A percentile compares a stretch with the other conserved stretches of the same genome.
phyloP scores from a whole-genome alignment of 2,888 invertebrate species.

The Agrilus mali region DNA sequence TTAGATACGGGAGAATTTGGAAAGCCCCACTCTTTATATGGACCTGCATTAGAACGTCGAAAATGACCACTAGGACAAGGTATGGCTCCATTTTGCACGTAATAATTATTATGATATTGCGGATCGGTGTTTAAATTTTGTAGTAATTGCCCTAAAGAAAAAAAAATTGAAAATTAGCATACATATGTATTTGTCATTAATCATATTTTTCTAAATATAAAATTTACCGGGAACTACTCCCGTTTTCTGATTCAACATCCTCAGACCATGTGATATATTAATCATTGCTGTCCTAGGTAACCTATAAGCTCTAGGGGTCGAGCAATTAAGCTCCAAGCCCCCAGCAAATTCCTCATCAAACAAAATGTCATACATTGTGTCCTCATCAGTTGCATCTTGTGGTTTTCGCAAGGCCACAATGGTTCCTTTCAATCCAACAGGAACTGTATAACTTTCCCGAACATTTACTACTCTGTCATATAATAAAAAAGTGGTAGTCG shows the following conservation, averaged over 20 bases:
- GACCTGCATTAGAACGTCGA: background rate
- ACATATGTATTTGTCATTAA: background rate
- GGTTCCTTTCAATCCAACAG: conserved; percentile 73
- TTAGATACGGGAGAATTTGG: conserved; percentile 2
- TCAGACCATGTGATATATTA: conserved; percentile 45
- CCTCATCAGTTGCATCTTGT: conserved; percentile 24
- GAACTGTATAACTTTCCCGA: conserved; percentile 61
- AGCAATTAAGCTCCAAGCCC: conserved; percentile 42
- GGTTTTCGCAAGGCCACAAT: conserved; percentile 53
- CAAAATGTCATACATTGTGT: conserved; percentile 61
- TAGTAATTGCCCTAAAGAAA: conserved; percentile 2
- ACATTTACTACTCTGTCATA: conserved; percentile 80
- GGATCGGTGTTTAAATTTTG: conserved; percentile 4
- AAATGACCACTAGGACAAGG: conserved; percentile 1
- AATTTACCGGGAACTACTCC: conserved; percentile 19
- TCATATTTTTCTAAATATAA: too few relatives aligned
- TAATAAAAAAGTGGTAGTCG: conserved; percentile 48
- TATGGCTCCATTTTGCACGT: too few relatives aligned
- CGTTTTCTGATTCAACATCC: conserved; percentile 29
- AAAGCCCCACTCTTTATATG: background rate
- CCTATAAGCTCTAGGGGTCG: conserved; percentile 38
- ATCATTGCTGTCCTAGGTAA: conserved; percentile 41
- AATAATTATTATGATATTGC: conserved; percentile 2
- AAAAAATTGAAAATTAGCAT: conserved; percentile 2
- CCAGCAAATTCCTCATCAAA: conserved; percentile 69